Evolutionary conservation across 2,797 vertebrate species (phyloP).

Genomic region (Poecilia wingei): DNA sequence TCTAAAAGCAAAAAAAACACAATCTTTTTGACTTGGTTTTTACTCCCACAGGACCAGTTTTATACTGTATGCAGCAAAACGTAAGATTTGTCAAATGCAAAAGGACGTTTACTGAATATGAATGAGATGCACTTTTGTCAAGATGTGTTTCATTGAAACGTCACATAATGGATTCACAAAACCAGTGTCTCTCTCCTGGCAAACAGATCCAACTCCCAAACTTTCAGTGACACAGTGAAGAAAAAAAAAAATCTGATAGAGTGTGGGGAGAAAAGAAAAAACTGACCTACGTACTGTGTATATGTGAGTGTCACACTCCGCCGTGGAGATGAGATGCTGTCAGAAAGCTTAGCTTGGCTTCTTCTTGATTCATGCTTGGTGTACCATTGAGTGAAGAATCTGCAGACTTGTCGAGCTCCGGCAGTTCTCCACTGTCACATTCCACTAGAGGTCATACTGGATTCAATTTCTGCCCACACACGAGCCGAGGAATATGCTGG

Average conservation of each 20-base stretch:
- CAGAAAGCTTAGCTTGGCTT: not conserved
- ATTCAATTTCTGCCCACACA: conserved; percentile 40
- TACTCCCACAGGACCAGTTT: not conserved
- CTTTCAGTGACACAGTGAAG: not conserved
- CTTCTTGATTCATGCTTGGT: conserved; percentile 19
- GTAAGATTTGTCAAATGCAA: not conserved
- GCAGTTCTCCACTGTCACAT: conserved; percentile 46
- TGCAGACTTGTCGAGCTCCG: conserved; percentile 41
- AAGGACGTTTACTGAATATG: not conserved
- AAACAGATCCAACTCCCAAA: conserved; percentile 11
- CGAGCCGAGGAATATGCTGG: not conserved
- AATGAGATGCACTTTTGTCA: not conserved
- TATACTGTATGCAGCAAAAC: not conserved
- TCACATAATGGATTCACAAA: not conserved
- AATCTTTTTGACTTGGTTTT: not conserved
- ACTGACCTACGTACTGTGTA: conserved; percentile 19
- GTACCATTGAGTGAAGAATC: conserved; percentile 25
- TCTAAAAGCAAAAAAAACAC: not conserved
- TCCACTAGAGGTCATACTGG: conserved; percentile 43
- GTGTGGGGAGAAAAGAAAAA: not conserved
- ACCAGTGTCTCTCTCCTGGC: not conserved
- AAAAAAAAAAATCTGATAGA: conserved; percentile 10
- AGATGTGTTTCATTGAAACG: not conserved
- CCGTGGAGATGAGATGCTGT: conserved; percentile 30
- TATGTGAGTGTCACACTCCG: conserved; percentile 18